Percentiles rank a stretch among this genome's conserved stretches.
Evolutionary conservation across 2,113 vertebrate species (phyloP).

Genomic region (Hippocampus abdominalis): DNA sequence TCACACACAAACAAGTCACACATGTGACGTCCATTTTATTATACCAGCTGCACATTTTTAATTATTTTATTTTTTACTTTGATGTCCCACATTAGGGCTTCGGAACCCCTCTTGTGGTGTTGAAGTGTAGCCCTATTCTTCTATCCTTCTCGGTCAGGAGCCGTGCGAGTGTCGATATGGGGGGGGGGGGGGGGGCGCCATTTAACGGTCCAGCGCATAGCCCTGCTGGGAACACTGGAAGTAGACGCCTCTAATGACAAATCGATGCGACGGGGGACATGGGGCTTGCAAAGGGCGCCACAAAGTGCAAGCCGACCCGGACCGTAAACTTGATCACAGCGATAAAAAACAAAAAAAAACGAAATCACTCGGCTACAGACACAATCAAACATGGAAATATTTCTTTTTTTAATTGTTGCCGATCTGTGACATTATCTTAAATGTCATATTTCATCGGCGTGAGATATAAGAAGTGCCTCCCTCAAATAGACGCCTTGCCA

Average conservation of each 20-base stretch:
- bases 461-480: background rate
- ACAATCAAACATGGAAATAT: background rate
- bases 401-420: background rate
- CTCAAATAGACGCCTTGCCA: too few relatives aligned
- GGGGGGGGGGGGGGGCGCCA: conserved; percentile 2
- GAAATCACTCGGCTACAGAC: background rate
- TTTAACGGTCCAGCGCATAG: conserved; percentile 17
- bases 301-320: conserved; percentile 5
- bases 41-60: background rate
- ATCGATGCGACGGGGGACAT: background rate
- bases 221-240: conserved; percentile 16
- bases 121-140: background rate
- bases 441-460: background rate
- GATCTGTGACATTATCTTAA: background rate
- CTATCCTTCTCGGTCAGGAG: background rate
- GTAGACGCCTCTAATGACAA: background rate
- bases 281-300: conserved; percentile 11
- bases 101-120: background rate
- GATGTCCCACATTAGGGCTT: background rate
- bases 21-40: background rate
- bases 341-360: background rate
- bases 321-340: background rate
- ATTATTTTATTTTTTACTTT: background rate
- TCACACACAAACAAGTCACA: background rate
- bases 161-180: conserved; percentile 3